phyloP scores from a whole-genome alignment of 2,797 vertebrate species.

The Pseudomugil tenellus region DNA sequence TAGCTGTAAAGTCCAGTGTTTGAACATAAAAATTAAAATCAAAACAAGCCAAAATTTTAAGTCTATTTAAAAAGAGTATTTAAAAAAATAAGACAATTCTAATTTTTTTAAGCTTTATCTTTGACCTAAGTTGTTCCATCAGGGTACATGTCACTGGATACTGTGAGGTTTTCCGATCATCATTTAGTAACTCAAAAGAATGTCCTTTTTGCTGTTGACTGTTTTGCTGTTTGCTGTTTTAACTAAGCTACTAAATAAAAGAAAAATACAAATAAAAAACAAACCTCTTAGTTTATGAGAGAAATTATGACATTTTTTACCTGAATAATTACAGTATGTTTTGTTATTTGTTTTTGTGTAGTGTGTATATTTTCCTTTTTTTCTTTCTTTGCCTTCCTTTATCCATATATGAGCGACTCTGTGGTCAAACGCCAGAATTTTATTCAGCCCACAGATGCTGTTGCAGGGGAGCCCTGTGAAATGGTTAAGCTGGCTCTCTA shows the following conservation, averaged over 20 bases:
- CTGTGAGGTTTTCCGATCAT: background rate
- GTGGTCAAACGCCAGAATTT: conserved; percentile 27
- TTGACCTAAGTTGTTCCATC: background rate
- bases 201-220: background rate
- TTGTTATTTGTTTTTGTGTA: background rate
- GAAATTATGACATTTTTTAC: background rate
- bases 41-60: background rate
- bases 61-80: background rate
- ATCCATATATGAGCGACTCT: conserved; percentile 1
- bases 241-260: too few species aligned
- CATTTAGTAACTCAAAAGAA: background rate
- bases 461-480: conserved; percentile 44
- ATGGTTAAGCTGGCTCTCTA: conserved; percentile 57
- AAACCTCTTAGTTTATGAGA: background rate
- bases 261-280: too few species aligned
- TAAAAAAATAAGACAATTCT: background rate
- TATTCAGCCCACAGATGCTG: conserved; percentile 34
- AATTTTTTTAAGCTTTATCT: background rate
- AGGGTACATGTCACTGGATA: background rate
- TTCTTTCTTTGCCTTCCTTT: background rate
- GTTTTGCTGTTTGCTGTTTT: too few species aligned
- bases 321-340: background rate
- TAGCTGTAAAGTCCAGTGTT: conserved; percentile 14
- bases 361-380: background rate
- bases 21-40: conserved; percentile 4